Percentiles rank a stretch among this genome's conserved stretches.
Conservation (phyloP, 2,888 invertebrate species). For the Macrophya annulata region DNA sequence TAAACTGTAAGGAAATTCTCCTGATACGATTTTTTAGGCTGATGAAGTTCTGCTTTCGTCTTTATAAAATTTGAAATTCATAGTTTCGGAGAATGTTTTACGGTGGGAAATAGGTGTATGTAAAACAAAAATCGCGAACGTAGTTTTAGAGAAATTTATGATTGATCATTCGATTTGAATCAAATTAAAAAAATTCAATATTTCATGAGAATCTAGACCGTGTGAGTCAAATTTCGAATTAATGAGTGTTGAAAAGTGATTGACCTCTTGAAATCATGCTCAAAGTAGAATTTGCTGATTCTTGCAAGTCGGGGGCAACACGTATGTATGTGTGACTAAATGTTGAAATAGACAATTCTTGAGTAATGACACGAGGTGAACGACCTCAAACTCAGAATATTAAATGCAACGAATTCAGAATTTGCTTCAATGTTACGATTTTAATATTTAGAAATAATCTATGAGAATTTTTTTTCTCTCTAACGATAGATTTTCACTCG, state of each 20-base stretch:
- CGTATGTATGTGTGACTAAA: constrained; percentile 17
- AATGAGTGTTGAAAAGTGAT: not conserved
- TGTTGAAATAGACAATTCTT: constrained; percentile 37
- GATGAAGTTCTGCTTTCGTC: not conserved
- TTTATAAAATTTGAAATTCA: no score
- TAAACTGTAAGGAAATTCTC: not conserved
- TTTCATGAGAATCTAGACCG: not conserved
- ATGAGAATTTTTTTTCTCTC: not conserved
- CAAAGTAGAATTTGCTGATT: constrained; percentile 54
- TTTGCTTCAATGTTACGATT: not conserved
- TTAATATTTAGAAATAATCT: constrained; percentile 11
- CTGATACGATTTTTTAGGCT: not conserved
- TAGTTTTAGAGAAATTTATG: not conserved
- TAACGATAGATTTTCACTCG: constrained; percentile 1
- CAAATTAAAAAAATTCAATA: not conserved
- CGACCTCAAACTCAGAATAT: constrained; percentile 15
- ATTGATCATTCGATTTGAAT: not conserved
- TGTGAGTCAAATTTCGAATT: not conserved
- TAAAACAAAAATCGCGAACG: not conserved
- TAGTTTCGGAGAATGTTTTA: no score
- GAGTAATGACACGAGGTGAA: constrained; percentile 44
- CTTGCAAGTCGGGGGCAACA: constrained; percentile 4
- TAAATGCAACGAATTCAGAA: constrained; percentile 16
- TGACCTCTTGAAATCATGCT: constrained; percentile 26
- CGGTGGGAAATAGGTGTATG: not conserved